Evolutionary conservation across 2,797 vertebrate genomes (phyloP), one percentile per base, ranked within the genome.

Genomic region (Pyrocephalus nanus): DNA sequence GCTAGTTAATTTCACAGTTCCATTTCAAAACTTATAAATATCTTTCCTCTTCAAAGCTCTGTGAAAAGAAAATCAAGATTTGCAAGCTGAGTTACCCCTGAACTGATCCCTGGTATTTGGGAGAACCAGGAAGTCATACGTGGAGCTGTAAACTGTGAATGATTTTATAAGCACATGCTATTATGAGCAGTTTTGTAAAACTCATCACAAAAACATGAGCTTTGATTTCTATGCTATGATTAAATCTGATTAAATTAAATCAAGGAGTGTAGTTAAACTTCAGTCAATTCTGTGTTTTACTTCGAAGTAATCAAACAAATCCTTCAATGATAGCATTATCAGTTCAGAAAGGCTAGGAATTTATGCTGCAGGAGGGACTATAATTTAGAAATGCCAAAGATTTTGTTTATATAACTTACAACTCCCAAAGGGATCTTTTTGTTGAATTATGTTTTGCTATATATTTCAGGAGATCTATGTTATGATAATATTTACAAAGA

Each of bases 241-340:
- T 89, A 92, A 82, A 81, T 65, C 73, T 57, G 34, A 81, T 86
- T 86, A 83, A 75, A 54, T 72, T 92, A 86, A 70, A 74, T 65
- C 38, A 65, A 30, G 15, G 27, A 45, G 32, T 27, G 10, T 55
- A 57, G 73, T 53, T 88, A 30, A 74, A 76, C 23, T 76, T 88
- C 16, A 86, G 45, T 78, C 38, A 84, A 26, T 69, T 73, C 47
- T 51, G 27, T 92, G 29, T 77, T 95, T 90, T 65, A 22, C 57
- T 81, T 75, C 29, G 29, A 91, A 71, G 32, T 70, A 92, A 86
- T 77, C 58, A 85, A 70, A 67, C 32, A 66, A 74, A 80, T 86
- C 74, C 54, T 83, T 94, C 58, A 78, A 26, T 43, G 8, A 34
- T 20, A 83, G 14, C 27, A 18, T 69, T 80, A 43, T 30, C 88